phyloP scores from a whole-genome alignment of 2,888 invertebrate species.

The Dynastes maya region DNA sequence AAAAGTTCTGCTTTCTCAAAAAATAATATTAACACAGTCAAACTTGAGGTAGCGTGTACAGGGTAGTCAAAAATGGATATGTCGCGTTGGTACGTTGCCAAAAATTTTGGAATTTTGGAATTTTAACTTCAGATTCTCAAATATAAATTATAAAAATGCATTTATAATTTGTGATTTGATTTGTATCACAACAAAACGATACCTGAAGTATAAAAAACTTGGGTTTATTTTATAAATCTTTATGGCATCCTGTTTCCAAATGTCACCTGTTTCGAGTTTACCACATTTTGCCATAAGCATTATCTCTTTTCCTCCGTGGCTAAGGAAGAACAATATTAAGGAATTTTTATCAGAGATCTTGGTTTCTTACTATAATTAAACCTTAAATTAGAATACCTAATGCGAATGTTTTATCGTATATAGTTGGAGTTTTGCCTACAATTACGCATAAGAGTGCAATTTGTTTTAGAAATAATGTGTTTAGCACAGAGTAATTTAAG shows the following conservation, averaged over 20 bases:
- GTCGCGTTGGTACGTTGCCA: too few relatives aligned
- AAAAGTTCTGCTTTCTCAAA: too few relatives aligned
- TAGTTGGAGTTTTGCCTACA: not conserved
- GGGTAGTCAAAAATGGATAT: too few relatives aligned
- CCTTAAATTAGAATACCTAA: not conserved
- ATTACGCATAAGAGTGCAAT: not conserved
- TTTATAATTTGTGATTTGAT: too few relatives aligned
- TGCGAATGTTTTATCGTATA: not conserved
- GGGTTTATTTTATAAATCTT: conserved; percentile 61
- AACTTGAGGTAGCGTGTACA: too few relatives aligned
- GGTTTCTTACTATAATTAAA: conserved; percentile 49
- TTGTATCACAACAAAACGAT: conserved; percentile 2
- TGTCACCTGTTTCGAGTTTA: conserved; percentile 56
- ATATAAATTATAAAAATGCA: too few relatives aligned
- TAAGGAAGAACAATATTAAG: conserved; percentile 64
- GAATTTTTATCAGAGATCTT: conserved; percentile 61
- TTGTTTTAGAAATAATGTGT: not conserved
- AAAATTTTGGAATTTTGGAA: too few relatives aligned
- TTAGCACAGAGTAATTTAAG: not conserved
- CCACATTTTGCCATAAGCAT: conserved; percentile 59
- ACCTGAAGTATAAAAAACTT: conserved; percentile 67
- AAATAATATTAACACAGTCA: too few relatives aligned
- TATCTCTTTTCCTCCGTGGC: conserved; percentile 63
- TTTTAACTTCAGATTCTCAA: too few relatives aligned
- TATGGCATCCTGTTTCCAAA: conserved; percentile 60